phyloP scores from a whole-genome alignment of 2,113 vertebrate genomes.

The Microcebus ravelobensis region DNA sequence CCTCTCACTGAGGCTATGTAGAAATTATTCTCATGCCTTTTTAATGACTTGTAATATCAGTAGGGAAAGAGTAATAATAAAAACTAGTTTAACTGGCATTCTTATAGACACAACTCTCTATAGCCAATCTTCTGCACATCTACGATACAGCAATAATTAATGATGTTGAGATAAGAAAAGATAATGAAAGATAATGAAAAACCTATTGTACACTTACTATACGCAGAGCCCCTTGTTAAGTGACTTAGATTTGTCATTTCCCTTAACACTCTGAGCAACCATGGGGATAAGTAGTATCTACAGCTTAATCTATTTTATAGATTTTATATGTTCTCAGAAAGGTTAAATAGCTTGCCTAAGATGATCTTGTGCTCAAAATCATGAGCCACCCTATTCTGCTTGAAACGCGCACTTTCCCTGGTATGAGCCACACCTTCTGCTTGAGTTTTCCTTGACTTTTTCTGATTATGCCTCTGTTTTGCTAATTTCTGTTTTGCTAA shows the following conservation, averaged over 20 bases:
- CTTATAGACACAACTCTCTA: not conserved
- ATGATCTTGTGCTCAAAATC: not conserved
- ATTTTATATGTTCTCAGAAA: not conserved
- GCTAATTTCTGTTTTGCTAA: not conserved
- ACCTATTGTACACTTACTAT: not conserved
- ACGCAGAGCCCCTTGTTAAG: not conserved
- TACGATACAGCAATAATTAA: not conserved
- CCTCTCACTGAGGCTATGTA: not conserved
- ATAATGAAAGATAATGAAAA: not conserved
- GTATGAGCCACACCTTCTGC: not conserved
- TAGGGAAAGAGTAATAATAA: not conserved
- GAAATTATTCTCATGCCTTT: not conserved
- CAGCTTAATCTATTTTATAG: not conserved
- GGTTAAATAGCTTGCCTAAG: not conserved
- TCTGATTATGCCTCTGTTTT: not conserved
- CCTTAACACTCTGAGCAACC: not conserved
- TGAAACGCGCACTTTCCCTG: not conserved
- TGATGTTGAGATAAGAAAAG: not conserved
- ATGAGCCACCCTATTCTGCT: not conserved
- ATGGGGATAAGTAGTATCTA: not conserved
- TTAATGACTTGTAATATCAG: not conserved
- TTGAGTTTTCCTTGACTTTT: not conserved
- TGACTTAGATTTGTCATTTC: not conserved
- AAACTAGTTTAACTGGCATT: not conserved
- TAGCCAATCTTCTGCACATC: not conserved